Percentiles rank a stretch among this genome's conserved stretches.
Conservation (phyloP, 2,888 invertebrate species). For the Neoaliturus tenellus region DNA sequence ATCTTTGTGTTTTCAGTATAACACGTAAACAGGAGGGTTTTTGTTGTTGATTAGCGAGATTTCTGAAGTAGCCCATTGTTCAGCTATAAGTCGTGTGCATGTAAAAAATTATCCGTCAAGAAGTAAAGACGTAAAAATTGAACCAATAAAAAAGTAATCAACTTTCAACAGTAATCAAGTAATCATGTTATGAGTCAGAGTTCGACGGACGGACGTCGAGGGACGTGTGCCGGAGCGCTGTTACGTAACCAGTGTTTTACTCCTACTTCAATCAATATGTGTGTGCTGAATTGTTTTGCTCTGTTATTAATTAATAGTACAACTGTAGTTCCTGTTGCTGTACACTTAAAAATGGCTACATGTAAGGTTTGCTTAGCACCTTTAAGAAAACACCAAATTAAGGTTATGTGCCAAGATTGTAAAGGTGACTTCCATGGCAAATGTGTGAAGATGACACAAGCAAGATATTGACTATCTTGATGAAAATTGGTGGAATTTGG, state of each 20-base stretch:
- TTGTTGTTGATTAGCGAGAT: too few relatives aligned
- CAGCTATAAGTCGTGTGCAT: too few relatives aligned
- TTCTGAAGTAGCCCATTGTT: too few relatives aligned
- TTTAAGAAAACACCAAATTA: background rate
- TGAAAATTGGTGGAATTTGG: background rate
- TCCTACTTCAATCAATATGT: background rate
- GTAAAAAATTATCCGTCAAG: too few relatives aligned
- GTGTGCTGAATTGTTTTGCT: background rate
- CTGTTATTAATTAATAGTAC: background rate
- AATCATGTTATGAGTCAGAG: background rate
- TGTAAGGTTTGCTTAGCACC: background rate
- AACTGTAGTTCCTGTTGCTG: background rate
- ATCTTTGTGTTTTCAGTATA: too few relatives aligned
- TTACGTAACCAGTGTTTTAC: background rate
- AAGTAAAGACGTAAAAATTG: too few relatives aligned
- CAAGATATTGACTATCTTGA: background rate
- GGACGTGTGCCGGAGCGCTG: background rate
- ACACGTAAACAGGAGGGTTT: too few relatives aligned
- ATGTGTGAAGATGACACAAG: slow-evolving; percentile 10
- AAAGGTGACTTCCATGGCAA: background rate
- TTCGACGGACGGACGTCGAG: background rate
- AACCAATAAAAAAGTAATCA: too few relatives aligned
- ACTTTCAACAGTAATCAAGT: too few relatives aligned
- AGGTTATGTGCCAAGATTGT: background rate
- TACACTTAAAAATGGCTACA: background rate